Percentiles rank a stretch among this genome's conserved stretches.
phyloP scores from a whole-genome alignment of 1,140 invertebrate species.

The Drosophila neocordata region DNA sequence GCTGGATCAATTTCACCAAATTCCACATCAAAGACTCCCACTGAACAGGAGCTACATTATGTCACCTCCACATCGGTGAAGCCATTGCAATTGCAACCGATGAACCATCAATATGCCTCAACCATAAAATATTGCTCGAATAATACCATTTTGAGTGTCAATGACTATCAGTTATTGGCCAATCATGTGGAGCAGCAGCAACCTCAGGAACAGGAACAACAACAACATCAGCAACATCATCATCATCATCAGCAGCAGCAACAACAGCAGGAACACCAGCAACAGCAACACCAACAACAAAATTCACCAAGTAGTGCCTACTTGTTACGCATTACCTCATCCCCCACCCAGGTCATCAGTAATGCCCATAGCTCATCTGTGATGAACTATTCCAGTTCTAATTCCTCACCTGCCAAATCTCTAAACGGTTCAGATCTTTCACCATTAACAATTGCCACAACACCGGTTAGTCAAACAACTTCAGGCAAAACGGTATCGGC shows the following conservation, averaged over 20 bases:
- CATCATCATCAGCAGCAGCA: slow-evolving; percentile 29
- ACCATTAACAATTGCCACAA: slow-evolving; percentile 7
- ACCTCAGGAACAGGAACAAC: slow-evolving; percentile 27
- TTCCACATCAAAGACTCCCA: slow-evolving; percentile 64
- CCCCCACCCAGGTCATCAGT: slow-evolving; percentile 57
- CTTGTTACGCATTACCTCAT: slow-evolving; percentile 46
- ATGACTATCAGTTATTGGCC: slow-evolving; percentile 58
- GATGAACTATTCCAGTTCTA: slow-evolving; percentile 61
- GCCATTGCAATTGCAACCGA: slow-evolving; percentile 59
- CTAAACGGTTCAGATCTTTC: slow-evolving; percentile 51
- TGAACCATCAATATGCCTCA: slow-evolving; percentile 74
- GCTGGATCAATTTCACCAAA: slow-evolving; percentile 66
- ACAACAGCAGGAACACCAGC: slow-evolving; percentile 21
- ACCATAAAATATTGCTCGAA: slow-evolving; percentile 81
- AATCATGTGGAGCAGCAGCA: slow-evolving; percentile 53
- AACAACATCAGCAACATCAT: slow-evolving; percentile 34
- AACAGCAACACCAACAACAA: slow-evolving; percentile 44
- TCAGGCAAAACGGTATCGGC: slow-evolving; percentile 7
- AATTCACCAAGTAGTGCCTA: slow-evolving; percentile 40
- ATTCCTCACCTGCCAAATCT: slow-evolving; percentile 64
- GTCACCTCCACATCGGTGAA: slow-evolving; percentile 52
- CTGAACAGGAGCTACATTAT: slow-evolving; percentile 70
- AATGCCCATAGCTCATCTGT: slow-evolving; percentile 57
- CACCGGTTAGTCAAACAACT: slow-evolving; percentile 13
- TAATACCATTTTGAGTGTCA: slow-evolving; percentile 68